Evolutionary conservation across 2,113 vertebrate genomes (phyloP).

Genomic region (Thermophis baileyi): DNA sequence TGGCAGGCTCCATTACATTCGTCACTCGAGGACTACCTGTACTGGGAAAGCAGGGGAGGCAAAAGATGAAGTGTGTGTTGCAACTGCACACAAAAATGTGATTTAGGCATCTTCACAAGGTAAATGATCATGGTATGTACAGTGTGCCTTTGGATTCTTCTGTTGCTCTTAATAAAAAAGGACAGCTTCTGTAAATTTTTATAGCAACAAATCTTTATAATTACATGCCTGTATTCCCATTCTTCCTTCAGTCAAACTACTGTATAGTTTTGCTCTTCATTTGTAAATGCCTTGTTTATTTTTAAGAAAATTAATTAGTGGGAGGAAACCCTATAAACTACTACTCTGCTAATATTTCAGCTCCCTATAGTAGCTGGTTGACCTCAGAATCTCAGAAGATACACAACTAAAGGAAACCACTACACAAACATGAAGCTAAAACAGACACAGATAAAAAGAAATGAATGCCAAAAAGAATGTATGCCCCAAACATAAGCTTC

Average conservation of each 20-base stretch:
- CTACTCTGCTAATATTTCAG: constrained; percentile 9
- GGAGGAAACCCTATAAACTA: background rate
- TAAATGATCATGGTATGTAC: background rate
- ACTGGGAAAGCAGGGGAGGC: background rate
- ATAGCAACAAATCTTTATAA: background rate
- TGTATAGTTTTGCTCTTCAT: background rate
- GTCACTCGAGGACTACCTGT: too few relatives aligned
- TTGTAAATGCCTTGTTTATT: background rate
- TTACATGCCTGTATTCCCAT: background rate
- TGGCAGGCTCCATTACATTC: too few relatives aligned
- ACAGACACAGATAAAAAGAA: background rate
- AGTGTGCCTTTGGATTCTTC: background rate
- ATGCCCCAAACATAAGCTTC: constrained; percentile 14
- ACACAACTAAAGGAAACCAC: background rate
- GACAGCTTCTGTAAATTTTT: background rate
- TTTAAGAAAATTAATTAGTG: constrained; percentile 8
- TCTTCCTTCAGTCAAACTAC: background rate
- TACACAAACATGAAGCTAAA: constrained; percentile 12
- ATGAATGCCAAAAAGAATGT: background rate
- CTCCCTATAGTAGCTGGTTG: constrained; percentile 3
- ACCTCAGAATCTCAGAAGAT: background rate
- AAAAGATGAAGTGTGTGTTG: background rate
- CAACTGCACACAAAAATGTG: background rate
- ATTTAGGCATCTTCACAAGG: background rate
- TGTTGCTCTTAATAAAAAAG: background rate